Evolutionary conservation across 2,113 vertebrate genomes (phyloP), one percentile per base, ranked within the genome.

Genomic region (Zosterops japonicus): DNA sequence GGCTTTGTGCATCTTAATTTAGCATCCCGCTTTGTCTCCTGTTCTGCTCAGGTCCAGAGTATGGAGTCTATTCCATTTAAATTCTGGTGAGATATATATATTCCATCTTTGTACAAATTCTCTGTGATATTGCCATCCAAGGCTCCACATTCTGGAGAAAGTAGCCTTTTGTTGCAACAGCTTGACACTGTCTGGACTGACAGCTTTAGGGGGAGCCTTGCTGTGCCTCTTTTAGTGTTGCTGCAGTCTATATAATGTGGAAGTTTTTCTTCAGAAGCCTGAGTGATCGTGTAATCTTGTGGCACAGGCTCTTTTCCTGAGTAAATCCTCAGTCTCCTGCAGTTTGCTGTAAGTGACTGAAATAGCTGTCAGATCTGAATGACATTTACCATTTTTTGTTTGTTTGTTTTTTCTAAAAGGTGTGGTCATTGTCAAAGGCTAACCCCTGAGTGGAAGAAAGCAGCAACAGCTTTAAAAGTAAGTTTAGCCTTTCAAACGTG

Each of bases 401-500:
- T 39, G 20, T 42, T 79, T 35, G 11, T 14, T 41, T 50, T 42
- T n/a, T 52, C 8, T 27, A 21, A 59, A 95, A 99, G 99, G 99
- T 99, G 99, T 97, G 99, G 99, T 39, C 99, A 99, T 95, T 99
- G 99, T 96, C 98, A 98, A 55, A 98, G 87, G 75, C 95, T 99
- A 47, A 98, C 98, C 33, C 97, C 99, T 18, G 99, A 99, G 14
- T 99, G 99, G 99, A 99, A 99, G 96, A 99, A 99, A 95, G 99
- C 98, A 35, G 99, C 99, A 39, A 98, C 98, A 14, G 99, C 99
- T 31, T 98, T 99, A 84, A 99, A 99, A 98, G 99, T 99, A 97
- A 98, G 97, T 96, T 81, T 71, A 67, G 14, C 23, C 9, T 67
- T 82, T 83, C 27, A 25, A 14, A 14, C 35, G 24, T 36, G 23